A percentile compares a stretch with the other conserved stretches of the same genome.
Evolutionary conservation across 2,113 vertebrate species (phyloP).

Genomic region (Calidris pygmaea): DNA sequence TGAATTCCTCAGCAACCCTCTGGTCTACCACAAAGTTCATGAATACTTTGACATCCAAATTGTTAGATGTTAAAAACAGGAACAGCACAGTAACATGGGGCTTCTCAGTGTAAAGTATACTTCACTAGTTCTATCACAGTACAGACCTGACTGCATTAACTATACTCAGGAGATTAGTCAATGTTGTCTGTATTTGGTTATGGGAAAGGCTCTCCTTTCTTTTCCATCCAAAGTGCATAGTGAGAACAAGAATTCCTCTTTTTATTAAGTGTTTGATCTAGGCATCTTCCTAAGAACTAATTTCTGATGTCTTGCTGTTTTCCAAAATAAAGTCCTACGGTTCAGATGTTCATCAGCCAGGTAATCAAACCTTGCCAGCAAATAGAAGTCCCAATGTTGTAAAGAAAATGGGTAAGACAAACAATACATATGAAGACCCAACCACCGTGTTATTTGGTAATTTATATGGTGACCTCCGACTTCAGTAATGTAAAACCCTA

Average conservation of each 20-base stretch:
- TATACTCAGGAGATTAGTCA: constrained; percentile 78
- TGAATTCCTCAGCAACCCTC: constrained; percentile 69
- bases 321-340: constrained; percentile 69
- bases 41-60: constrained; percentile 74
- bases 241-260: constrained; percentile 78
- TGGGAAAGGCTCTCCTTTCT: constrained; percentile 78
- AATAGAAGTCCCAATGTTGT: constrained; percentile 99
- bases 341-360: constrained; percentile 86
- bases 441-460: constrained; percentile 99
- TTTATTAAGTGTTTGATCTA: constrained; percentile 59
- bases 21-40: constrained; percentile 73
- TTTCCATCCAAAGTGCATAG: constrained; percentile 85
- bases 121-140: constrained; percentile 77
- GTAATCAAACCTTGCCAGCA: constrained; percentile 98
- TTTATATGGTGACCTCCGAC: constrained; percentile 99
- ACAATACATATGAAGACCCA: constrained; percentile 97
- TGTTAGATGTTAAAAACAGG: constrained; percentile 67
- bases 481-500: constrained; percentile 98
- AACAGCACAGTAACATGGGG: constrained; percentile 71
- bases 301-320: constrained; percentile 67
- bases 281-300: constrained; percentile 68
- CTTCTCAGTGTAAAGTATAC: constrained; percentile 74
- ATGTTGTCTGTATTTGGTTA: constrained; percentile 79
- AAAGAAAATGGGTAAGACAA: constrained; percentile 99
- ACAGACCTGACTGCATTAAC: constrained; percentile 79